Base-by-base conservation (phyloP, 2,113 vertebrate genomes). In the Rousettus leschenaultii region DNA sequence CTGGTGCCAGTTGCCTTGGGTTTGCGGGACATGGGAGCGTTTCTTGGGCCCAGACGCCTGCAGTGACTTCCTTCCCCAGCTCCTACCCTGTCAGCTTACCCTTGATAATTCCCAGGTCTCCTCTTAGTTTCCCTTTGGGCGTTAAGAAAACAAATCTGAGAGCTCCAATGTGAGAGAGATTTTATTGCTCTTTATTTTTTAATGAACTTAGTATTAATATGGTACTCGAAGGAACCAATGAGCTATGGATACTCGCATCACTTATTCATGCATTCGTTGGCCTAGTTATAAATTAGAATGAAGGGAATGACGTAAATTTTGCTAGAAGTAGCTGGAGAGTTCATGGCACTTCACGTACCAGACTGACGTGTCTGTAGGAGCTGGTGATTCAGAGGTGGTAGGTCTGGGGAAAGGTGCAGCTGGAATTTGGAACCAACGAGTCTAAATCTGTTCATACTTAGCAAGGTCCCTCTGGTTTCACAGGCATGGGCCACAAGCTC, bases 161-260 rank as follows among this genome's bases (percentile, higher is more conserved):
- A 77, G 93, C 40, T 45, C 48, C 12, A 38, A 7, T 89, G 80
- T 94, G 66, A 97, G 83, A 92, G 91, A 92, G 87, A 95, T 96
- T 97, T 97, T 97, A 97, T 97, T 97, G 97, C 87, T 97, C 93
- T 97, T 96, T 96, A 89, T 97, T 94, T 98, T 89, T 97, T 95
- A 40, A 97, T 97, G 48, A 95, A 86, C 95, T 95, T 92, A 97
- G 97, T 98, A 98, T 97, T 98, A 97, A 98, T 98, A 91, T 33
- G 43, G n/a, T 91, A 89, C 95, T 98, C 86, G 92, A 97, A 98
- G 90, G 95, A 96, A 68, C 95, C 97, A 98, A 97, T 98, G 95
- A 97, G 66, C 82, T 91, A 18, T 95, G 95, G 96, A 82, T 96
- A 82, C 45, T 96, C 94, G 97, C 55, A 71, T 89, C 96, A 65